Evolutionary conservation across 1,140 invertebrate genomes (phyloP).

Genomic region (Pollicipes pollicipes): DNA sequence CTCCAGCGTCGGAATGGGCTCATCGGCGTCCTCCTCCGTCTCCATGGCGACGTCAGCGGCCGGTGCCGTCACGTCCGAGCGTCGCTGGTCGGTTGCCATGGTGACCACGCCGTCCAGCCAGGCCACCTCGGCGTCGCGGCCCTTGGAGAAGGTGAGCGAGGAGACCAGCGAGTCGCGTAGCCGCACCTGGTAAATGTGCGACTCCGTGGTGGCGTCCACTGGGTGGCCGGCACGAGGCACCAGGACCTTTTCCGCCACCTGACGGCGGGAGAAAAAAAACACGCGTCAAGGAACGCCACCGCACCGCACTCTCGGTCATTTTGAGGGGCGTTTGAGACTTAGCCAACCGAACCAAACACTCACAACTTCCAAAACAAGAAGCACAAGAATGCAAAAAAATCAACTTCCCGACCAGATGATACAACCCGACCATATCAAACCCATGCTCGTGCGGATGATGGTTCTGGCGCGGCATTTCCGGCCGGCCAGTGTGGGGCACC

Average conservation of each 20-base stretch:
- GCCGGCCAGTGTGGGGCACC: too few species aligned
- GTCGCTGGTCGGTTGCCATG: slow-evolving; percentile 16
- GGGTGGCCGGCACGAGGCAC: slow-evolving; percentile 64
- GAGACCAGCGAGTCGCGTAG: slow-evolving; percentile 77
- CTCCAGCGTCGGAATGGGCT: slow-evolving; percentile 48
- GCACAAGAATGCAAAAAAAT: too few species aligned
- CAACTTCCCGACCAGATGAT: too few species aligned
- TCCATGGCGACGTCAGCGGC: slow-evolving; percentile 33
- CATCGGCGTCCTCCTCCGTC: slow-evolving; percentile 26
- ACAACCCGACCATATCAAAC: too few species aligned
- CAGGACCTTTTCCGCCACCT: slow-evolving; percentile 43
- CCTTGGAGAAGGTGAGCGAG: slow-evolving; percentile 58
- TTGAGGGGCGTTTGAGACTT: too few species aligned
- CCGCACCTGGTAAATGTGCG: slow-evolving; percentile 89
- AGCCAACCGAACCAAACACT: too few species aligned
- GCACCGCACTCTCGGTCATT: too few species aligned
- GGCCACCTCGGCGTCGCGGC: slow-evolving; percentile 71
- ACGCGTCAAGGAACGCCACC: slow-evolving; percentile 8
- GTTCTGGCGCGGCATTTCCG: too few species aligned
- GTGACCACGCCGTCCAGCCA: slow-evolving; percentile 64
- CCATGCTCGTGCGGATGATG: too few species aligned
- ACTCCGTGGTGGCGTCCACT: slow-evolving; percentile 92
- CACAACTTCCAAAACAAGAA: too few species aligned
- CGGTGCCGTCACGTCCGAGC: background rate
- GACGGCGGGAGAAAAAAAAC: slow-evolving; percentile 8